Evolutionary conservation across 2,797 vertebrate genomes (phyloP).

Genomic region (Furcifer pardalis): DNA sequence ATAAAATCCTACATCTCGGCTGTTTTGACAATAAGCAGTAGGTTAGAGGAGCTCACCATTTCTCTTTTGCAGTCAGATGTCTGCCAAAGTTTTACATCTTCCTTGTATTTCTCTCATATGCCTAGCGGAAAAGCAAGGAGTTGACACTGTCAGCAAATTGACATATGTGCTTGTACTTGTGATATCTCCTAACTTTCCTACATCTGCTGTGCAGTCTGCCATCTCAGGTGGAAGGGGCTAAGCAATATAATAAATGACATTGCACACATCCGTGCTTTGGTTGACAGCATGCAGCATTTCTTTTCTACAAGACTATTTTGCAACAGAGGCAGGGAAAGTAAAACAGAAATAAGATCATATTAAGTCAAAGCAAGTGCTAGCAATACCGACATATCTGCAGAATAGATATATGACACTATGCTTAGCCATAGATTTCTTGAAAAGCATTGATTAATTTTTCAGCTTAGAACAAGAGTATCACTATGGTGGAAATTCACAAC

Average conservation of each 20-base stretch:
- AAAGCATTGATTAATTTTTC: constrained; percentile 15
- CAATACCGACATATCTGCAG: not conserved
- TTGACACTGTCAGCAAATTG: constrained; percentile 32
- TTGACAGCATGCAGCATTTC: not conserved
- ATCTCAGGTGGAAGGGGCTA: constrained; percentile 22
- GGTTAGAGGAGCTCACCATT: not conserved
- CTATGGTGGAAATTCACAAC: not conserved
- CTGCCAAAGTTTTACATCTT: not conserved
- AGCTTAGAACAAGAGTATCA: not conserved
- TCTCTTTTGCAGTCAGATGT: constrained; percentile 20
- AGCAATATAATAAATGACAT: constrained; percentile 19
- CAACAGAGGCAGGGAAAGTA: not conserved
- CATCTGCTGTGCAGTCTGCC: constrained; percentile 57
- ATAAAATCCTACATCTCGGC: not conserved
- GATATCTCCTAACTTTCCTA: constrained; percentile 46
- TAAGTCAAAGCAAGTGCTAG: not conserved
- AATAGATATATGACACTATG: not conserved
- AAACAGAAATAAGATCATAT: not conserved
- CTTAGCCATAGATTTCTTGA: constrained; percentile 1
- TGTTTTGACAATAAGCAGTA: not conserved
- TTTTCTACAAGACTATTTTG: constrained; percentile 1
- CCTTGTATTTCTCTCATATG: constrained; percentile 10
- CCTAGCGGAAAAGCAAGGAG: not conserved
- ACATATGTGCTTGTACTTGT: constrained; percentile 47
- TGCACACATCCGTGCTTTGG: constrained; percentile 14